These are phyloP conservation scores for Bunonema sp. DNA, from an alignment of 2,888 invertebrate genomes.

Conservation along the genomic window DNA sequence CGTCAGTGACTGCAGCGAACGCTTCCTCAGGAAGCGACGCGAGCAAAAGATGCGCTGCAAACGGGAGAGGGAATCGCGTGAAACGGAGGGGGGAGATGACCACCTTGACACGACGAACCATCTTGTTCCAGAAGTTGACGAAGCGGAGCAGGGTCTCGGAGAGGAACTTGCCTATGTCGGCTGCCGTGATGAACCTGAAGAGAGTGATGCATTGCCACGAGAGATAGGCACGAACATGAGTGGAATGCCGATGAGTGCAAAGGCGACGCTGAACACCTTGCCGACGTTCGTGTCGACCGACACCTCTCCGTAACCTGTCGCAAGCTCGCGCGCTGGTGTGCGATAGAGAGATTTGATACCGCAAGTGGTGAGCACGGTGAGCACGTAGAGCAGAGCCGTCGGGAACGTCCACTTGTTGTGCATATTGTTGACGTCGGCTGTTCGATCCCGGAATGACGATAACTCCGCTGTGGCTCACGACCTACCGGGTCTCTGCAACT, in stretches of 20 bases:
- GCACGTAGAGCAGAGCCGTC: constrained; percentile 40
- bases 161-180: constrained; percentile 44
- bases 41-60: constrained; percentile 26
- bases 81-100: not conserved
- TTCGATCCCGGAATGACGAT: too few species aligned
- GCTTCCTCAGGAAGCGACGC: constrained; percentile 24
- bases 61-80: too few species aligned
- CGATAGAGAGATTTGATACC: constrained; percentile 14
- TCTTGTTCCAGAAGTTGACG: constrained; percentile 35
- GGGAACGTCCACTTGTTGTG: constrained; percentile 44
- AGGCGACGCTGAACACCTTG: constrained; percentile 42
- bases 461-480: too few species aligned
- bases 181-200: constrained; percentile 46
- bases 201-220: too few species aligned
- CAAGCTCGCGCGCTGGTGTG: too few species aligned
- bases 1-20: constrained; percentile 34
- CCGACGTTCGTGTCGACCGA: constrained; percentile 43
- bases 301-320: constrained; percentile 43
- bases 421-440: constrained; percentile 33
- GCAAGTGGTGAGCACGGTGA: constrained; percentile 45
- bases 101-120: constrained; percentile 30
- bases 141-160: constrained; percentile 42
- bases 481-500: too few species aligned
- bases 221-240: too few species aligned
- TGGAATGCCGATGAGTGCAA: constrained; percentile 44